A percentile compares a stretch with the other conserved stretches of the same genome.
These are phyloP conservation scores for Neelides folsomi DNA, from an alignment of 2,888 invertebrate species.

Conservation along the genomic window DNA sequence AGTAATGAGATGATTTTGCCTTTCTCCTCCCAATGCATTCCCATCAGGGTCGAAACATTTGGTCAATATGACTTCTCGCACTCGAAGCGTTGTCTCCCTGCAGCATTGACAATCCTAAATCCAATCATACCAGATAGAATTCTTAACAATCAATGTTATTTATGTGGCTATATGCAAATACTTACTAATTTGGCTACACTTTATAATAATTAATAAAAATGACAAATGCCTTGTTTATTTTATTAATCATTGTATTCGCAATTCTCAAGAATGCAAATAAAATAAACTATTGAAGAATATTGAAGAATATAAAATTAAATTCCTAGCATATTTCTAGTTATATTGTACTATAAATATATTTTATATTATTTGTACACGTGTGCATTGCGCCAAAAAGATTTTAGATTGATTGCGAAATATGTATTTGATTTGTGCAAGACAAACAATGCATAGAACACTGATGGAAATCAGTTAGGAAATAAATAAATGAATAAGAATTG, in stretches of 20 bases:
- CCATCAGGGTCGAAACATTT: conserved; percentile 86
- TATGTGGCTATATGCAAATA: too few relatives aligned
- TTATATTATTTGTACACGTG: too few relatives aligned
- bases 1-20: conserved; percentile 64
- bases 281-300: too few relatives aligned
- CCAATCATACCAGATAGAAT: not conserved
- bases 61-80: conserved; percentile 60
- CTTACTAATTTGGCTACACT: too few relatives aligned
- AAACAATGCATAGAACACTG: not conserved
- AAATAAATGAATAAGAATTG: conserved; percentile 8
- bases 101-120: conserved; percentile 80
- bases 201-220: not conserved
- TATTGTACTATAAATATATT: too few relatives aligned
- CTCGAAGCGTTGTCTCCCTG: conserved; percentile 69
- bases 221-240: not conserved
- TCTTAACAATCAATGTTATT: too few relatives aligned
- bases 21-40: conserved; percentile 53
- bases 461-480: not conserved
- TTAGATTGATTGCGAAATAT: not conserved
- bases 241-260: not conserved
- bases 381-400: too few relatives aligned
- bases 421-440: not conserved
- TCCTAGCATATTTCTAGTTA: too few relatives aligned
- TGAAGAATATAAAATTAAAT: not conserved
- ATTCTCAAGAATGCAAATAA: too few relatives aligned